Base-by-base conservation (phyloP, 2,888 invertebrate genomes). In the Notocelia uddmanniana region DNA sequence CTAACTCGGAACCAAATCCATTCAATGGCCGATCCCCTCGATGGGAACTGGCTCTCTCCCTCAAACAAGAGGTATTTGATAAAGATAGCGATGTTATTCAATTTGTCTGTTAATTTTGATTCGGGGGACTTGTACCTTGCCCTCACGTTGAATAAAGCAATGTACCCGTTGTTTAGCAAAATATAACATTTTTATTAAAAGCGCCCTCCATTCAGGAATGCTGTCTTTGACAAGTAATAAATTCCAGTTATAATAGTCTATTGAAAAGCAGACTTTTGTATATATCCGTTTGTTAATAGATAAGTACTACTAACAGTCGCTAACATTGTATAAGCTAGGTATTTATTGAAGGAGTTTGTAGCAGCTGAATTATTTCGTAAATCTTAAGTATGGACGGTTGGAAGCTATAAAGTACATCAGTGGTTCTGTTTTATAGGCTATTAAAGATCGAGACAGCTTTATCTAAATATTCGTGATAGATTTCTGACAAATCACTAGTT, bases 1-100 rank as follows among this genome's bases (percentile, higher is more conserved):
- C 58, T 70, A 70, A 64, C 63, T 67, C 48, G 52, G 76, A 79
- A 80, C 77, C 70, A 77, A 70, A 79, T 78, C 76, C 68, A 69
- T 69, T 72, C 57, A 45, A 71, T 54, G 64, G 45, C 71, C 57
- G 58, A 69, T 48, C 58, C 55, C 55, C 60, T 67, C 67, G 59
- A 71, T 71, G 54, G 48, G 45, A 13, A 52, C 9, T 52, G 13
- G 21, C 57, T 66, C 67, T 71, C 55, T 19, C 54, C 37, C 66
- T 71, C 41, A 57, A 57, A 74, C 62, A 15, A 59, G 21, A 48
- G 59, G 19, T 18, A 52, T 72, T 64, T 48, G 59, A 71, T 48
- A 59, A 58, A 60, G 57, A 68, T 55, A 60, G 48, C 68, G 19
- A 58, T 66, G 57, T 62, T 57, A 62, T 63, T 73, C 63, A 62